Conservation (phyloP, 64 coral and sea anemone species). For the Dendrophyllia cribrosa region DNA sequence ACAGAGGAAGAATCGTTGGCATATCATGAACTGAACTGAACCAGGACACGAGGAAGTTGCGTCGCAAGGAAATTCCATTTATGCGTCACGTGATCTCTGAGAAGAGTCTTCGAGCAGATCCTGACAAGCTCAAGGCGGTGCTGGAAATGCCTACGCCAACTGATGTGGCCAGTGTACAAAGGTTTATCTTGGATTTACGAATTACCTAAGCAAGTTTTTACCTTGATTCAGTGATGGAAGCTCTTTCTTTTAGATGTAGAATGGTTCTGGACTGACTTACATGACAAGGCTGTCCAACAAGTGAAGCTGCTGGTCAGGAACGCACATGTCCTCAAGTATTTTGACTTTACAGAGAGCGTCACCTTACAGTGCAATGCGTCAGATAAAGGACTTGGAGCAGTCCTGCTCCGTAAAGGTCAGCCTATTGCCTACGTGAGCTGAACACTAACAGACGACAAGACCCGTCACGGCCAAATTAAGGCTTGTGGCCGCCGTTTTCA, state of each 20-base stretch:
- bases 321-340: background rate
- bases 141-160: slow-evolving; percentile 33
- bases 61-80: background rate
- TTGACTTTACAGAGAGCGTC: background rate
- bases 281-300: background rate
- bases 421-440: background rate
- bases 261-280: too few species aligned
- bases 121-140: background rate
- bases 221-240: slow-evolving; percentile 20
- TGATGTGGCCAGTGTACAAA: slow-evolving; percentile 14
- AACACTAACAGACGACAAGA: background rate
- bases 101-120: slow-evolving; percentile 27
- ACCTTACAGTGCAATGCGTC: background rate
- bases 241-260: background rate
- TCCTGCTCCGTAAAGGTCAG: background rate
- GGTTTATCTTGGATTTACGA: background rate
- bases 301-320: background rate
- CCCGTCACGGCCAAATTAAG: background rate
- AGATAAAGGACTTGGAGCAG: background rate
- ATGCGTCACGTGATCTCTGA: slow-evolving; percentile 12
- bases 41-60: slow-evolving; percentile 8
- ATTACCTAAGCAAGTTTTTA: too few species aligned
- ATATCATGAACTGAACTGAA: slow-evolving; percentile 22
- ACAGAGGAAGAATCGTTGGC: slow-evolving; percentile 14
- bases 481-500: background rate